Evolutionary conservation across 2,888 invertebrate species (phyloP).

Genomic region (Pheosia tremula): DNA sequence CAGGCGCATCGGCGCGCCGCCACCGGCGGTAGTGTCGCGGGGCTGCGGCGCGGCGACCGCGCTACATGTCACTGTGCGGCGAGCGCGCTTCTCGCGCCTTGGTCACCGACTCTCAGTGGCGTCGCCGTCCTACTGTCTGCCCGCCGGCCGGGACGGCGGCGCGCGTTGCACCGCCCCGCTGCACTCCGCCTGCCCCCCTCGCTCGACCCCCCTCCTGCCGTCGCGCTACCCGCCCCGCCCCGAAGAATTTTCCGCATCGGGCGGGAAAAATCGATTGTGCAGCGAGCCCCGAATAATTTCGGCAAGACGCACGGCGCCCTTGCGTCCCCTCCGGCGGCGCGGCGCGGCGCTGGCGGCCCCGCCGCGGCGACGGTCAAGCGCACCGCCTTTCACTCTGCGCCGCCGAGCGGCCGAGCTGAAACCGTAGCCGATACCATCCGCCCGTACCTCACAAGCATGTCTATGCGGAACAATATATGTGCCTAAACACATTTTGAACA

Average conservation of each 20-base stretch:
- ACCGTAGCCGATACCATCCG: constrained; percentile 21
- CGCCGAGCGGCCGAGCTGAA: constrained; percentile 17
- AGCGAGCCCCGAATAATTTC: constrained; percentile 84
- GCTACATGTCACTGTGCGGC: constrained; percentile 82
- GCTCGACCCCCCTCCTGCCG: constrained; percentile 59
- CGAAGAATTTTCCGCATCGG: constrained; percentile 84
- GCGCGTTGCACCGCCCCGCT: constrained; percentile 83
- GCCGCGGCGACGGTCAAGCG: constrained; percentile 68
- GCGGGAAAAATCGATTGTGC: constrained; percentile 85
- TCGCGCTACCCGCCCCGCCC: constrained; percentile 77
- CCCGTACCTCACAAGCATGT: neutral
- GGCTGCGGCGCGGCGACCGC: constrained; percentile 79
- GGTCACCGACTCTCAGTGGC: constrained; percentile 83
- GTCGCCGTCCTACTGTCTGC: constrained; percentile 85
- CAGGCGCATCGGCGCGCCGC: constrained; percentile 81
- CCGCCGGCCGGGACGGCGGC: constrained; percentile 75
- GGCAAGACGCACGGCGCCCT: constrained; percentile 84
- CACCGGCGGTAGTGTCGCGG: constrained; percentile 73
- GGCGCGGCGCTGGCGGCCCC: constrained; percentile 44
- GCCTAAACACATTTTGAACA: neutral
- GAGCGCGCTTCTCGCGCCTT: constrained; percentile 82
- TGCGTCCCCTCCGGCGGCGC: constrained; percentile 64
- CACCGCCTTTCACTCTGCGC: constrained; percentile 59
- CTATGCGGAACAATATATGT: neutral
- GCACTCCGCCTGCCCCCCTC: constrained; percentile 79